Base-by-base conservation (phyloP, 2,888 invertebrate genomes). In the Trichogramma dendrolimi region DNA sequence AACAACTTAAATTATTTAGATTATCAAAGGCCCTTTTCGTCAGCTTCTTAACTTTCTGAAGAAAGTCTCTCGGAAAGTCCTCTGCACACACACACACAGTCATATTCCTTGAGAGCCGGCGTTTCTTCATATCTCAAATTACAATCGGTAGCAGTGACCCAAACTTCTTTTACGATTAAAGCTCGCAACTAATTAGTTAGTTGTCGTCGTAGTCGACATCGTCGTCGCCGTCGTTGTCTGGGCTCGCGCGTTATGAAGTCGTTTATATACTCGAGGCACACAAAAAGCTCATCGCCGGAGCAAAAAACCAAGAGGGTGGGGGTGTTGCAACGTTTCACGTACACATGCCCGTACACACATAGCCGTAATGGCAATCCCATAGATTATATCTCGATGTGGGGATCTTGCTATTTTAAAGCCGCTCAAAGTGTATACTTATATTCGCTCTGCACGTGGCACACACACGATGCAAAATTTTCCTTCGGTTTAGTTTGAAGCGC, bases 121-220 rank as follows among this genome's bases (percentile, higher is more conserved):
- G 43, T 11, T 27, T 39, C 39, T 27, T 27, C 53, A 61, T 64
- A 64, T 64, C 64, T 61, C 50, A 53, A 59, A 61, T 58, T 61
- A 56, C 55, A 61, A 64, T 64, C 61, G 59, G 52, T 27, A 27
- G 27, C 27, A 55, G 56, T 61, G 61, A 64, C 56, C 61, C 58
- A 42, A 58, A 51, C 57, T 60, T 64, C 59, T 64, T 64, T 64
- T 59, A 50, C 54, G 61, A 60, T 59, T 51, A 60, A 61, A 54
- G 56, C 56, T 27, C 53, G 56, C 38, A 27, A 27, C 56, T 64
- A 64, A 64, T 64, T 61, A 64, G 59, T 54, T 52, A 52, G 38
- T 54, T 61, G 55, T 58, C 55, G 14, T 59, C 55, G 40, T 48
- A 38, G 48, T 58, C 61, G 38, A 10, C 10, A 7, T 39, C 40